Evolutionary conservation across 2,797 vertebrate genomes (phyloP), one percentile per base, ranked within the genome.

Genomic region (Pseudotriccus pelzelni): DNA sequence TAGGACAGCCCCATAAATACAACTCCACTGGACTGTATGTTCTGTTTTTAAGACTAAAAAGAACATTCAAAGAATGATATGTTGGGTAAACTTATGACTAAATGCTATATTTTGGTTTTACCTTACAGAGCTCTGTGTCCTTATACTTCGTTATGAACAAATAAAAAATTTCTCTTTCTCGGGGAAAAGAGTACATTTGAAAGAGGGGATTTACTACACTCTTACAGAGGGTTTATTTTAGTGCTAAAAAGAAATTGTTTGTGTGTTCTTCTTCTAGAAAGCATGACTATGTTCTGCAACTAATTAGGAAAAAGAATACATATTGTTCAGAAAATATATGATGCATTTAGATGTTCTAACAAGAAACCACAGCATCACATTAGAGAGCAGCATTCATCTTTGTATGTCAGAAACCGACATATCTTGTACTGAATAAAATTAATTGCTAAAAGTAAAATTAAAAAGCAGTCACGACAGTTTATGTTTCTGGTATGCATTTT

Each of bases 221-320:
- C 74, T 74, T 77, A 67, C 15, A 79, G 27, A 74, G 9, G 16
- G 30, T 53, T 84, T 84, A 73, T 84, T 95, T 89, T 79, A 90
- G 49, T 39, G 25, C 66, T 27, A 82, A 27, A 90, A 84, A 88
- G 44, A 80, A 91, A 84, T 27, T 7, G 1, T 62, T 80, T 85
- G 23, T 73, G 27, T 64, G 56, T 11, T 78, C 18, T 90, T 89
- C 52, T 82, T 63, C 68, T 89, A 76, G 67, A 91, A 91, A 93
- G 60, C 7, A 79, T 25, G 9, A 67, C 28, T 43, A 64, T 20
- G 24, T 62, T 94, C 91, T 90, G 91, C 49, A 90, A 90, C 34
- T 84, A 93, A 94, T 93, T 90, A 93, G 56, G 34, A 93, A 84
- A 23, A 34, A 96, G 59, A 94, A 91, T 70, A 82, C 49, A 55